Percentiles rank a stretch among this genome's conserved stretches.
Evolutionary conservation across 2,888 invertebrate genomes (phyloP).

Genomic region (Leptura quadrifasciata): DNA sequence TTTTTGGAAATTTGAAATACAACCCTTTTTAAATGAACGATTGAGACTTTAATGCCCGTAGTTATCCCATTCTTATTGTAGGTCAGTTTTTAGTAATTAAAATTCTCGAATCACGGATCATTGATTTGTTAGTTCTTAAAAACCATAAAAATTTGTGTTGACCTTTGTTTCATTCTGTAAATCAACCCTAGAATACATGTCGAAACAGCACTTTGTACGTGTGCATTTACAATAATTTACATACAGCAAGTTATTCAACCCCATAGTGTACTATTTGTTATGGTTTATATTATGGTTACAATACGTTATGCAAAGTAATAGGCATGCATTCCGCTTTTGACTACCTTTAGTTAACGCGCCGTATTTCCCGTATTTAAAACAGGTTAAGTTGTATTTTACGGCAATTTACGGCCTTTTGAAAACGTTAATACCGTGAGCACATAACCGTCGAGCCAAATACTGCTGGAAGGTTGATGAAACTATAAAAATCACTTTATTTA

Average conservation of each 20-base stretch:
- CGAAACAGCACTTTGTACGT: not conserved
- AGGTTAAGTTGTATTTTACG: constrained; percentile 7
- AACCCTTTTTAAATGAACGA: too few relatives aligned
- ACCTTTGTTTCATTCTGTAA: not conserved
- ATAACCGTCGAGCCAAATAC: not conserved
- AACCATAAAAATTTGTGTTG: too few relatives aligned
- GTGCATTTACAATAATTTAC: not conserved
- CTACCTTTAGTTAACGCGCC: constrained; percentile 1
- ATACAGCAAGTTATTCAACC: not conserved
- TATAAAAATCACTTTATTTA: not conserved
- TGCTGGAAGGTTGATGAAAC: not conserved
- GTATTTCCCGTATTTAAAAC: constrained; percentile 7
- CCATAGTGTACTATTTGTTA: constrained; percentile 7
- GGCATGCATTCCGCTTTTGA: constrained; percentile 7
- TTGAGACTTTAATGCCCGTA: too few relatives aligned
- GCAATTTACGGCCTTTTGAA: constrained; percentile 1
- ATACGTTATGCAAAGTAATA: constrained; percentile 1
- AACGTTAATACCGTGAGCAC: not conserved
- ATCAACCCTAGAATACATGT: not conserved
- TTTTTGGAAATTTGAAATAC: too few relatives aligned
- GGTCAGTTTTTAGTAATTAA: too few relatives aligned
- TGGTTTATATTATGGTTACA: constrained; percentile 3
- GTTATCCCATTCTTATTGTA: too few relatives aligned
- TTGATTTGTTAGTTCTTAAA: too few relatives aligned
- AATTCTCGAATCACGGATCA: too few relatives aligned